phyloP scores from a whole-genome alignment of 2,888 invertebrate genomes.

The Acleris holmiana region DNA sequence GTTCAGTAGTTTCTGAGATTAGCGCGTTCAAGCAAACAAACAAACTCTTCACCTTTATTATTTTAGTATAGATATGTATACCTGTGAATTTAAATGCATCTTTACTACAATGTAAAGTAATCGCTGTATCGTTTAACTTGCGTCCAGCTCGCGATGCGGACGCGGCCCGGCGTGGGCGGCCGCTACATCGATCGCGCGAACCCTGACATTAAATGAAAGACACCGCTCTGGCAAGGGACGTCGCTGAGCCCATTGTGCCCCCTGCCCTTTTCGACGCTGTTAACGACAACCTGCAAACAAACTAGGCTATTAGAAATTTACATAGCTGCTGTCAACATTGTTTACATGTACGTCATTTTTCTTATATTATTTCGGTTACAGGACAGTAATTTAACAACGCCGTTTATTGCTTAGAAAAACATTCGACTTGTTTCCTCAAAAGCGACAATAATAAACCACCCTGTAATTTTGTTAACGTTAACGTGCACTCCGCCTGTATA shows the following conservation, averaged over 20 bases:
- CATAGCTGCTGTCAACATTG: not conserved
- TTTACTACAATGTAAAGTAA: not conserved
- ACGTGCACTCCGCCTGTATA: conserved; percentile 48
- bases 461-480: conserved; percentile 41
- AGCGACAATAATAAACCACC: conserved; percentile 2
- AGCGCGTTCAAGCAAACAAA: too few species aligned
- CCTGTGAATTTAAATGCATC: too few species aligned
- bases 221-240: conserved; percentile 56
- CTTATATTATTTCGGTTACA: too few species aligned
- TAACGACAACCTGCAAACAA: conserved; percentile 12
- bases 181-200: conserved; percentile 79
- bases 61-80: too few species aligned
- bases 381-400: too few species aligned
- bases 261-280: conserved; percentile 27
- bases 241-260: conserved; percentile 40
- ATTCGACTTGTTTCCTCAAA: not conserved
- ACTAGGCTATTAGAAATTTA: conserved; percentile 17
- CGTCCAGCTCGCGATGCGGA: conserved; percentile 46
- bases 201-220: conserved; percentile 76
- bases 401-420: not conserved
- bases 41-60: too few species aligned
- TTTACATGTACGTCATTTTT: too few species aligned
- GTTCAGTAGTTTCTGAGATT: too few species aligned
- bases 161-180: conserved; percentile 61
- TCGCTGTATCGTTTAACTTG: conserved; percentile 6